A percentile compares a stretch with the other conserved stretches of the same genome.
Evolutionary conservation across 1,140 invertebrate genomes (phyloP).

Genomic region (Myzus persicae): DNA sequence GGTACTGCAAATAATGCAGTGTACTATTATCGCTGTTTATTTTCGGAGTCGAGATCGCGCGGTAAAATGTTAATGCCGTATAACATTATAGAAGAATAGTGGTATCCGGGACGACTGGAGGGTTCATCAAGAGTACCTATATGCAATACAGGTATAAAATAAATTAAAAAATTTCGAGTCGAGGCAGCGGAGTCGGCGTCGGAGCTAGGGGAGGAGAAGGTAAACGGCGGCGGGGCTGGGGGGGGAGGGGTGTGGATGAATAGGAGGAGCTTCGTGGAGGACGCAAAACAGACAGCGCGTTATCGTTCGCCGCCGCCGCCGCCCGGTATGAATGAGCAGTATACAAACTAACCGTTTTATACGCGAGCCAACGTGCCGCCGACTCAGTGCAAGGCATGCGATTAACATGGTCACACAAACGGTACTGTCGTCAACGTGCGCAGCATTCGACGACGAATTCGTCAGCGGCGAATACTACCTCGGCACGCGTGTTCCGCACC

Average conservation of each 20-base stretch:
- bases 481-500: conserved; percentile 8
- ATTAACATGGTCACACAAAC: conserved; percentile 54
- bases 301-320: neutral
- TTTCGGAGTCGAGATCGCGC: neutral
- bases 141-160: neutral
- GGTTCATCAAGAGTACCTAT: neutral
- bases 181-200: neutral
- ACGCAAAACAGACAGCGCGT: conserved; percentile 20
- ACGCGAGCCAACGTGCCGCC: conserved; percentile 36
- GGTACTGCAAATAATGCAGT: too few relatives aligned
- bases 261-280: conserved; percentile 14
- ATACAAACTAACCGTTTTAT: conserved; percentile 1
- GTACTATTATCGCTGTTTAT: neutral
- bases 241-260: neutral
- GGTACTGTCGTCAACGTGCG: conserved; percentile 16
- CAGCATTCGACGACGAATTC: neutral
- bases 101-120: neutral
- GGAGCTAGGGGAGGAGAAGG: neutral
- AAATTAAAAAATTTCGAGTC: neutral
- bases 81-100: neutral
- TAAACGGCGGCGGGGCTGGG: neutral
- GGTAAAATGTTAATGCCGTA: neutral
- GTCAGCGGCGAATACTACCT: too few relatives aligned
- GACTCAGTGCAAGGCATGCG: conserved; percentile 55
- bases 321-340: conserved; percentile 42